Evolutionary conservation across 1,140 invertebrate species (phyloP).

Genomic region (honey bee (Apis mellifera)): Amel_HAv3.1 CM009941.2:108501-109000

Average conservation of each 20-base stretch:
- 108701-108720: conserved; percentile 9
- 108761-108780: conserved; percentile 20
- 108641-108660: no score
- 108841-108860: conserved; percentile 31
- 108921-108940: no score
- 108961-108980: no score
- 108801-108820: conserved; percentile 14
- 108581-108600: no score
- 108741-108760: background rate
- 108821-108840: conserved; percentile 13
- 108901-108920: background rate
- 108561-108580: conserved; percentile 23
- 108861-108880: conserved; percentile 17
- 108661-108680: background rate
- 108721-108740: background rate
- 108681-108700: conserved; percentile 6
- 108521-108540: background rate
- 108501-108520: conserved; percentile 1
- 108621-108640: background rate
- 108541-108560: background rate
- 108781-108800: conserved; percentile 18
- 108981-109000: background rate
- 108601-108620: background rate
- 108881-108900: conserved; percentile 12
- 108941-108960: no score